Percentiles rank a stretch among this genome's conserved stretches.
Conservation (phyloP, 2,797 vertebrate species). For the Chaunax sp. region DNA sequence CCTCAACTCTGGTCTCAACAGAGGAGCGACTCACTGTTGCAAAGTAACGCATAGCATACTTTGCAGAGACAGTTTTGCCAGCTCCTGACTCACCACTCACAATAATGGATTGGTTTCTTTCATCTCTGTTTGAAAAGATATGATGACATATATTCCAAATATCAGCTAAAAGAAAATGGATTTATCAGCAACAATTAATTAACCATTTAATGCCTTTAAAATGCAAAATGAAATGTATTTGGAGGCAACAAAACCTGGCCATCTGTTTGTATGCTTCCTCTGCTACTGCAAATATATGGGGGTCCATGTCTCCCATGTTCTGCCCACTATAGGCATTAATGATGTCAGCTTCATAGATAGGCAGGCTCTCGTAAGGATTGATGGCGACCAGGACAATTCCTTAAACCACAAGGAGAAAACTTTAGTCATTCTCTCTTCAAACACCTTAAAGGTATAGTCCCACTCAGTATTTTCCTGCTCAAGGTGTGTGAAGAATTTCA, state of each 20-base stretch:
- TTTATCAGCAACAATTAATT: no score
- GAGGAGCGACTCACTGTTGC: conserved; percentile 94
- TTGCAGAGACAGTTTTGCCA: conserved; percentile 97
- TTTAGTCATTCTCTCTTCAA: neutral
- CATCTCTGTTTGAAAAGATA: conserved; percentile 84
- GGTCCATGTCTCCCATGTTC: conserved; percentile 98
- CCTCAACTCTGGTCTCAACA: conserved; percentile 90
- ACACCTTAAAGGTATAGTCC: no score
- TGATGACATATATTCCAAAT: conserved; percentile 3
- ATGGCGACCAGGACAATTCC: conserved; percentile 98
- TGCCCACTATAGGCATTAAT: conserved; percentile 97
- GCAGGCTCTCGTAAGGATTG: conserved; percentile 95
- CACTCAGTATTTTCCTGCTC: no score
- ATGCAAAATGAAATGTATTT: conserved; percentile 5
- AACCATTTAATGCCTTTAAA: neutral
- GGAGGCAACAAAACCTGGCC: conserved; percentile 86
- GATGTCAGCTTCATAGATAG: conserved; percentile 96
- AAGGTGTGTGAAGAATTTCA: no score
- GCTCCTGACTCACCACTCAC: conserved; percentile 99
- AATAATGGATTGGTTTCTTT: conserved; percentile 96
- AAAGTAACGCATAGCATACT: conserved; percentile 98
- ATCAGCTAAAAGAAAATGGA: neutral
- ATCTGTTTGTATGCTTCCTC: conserved; percentile 98
- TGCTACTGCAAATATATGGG: conserved; percentile 97
- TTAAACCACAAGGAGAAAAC: conserved; percentile 55